These are phyloP conservation scores for Drosophila parvula DNA, from an alignment of 1,140 invertebrate genomes.

Conservation along the genomic window DNA sequence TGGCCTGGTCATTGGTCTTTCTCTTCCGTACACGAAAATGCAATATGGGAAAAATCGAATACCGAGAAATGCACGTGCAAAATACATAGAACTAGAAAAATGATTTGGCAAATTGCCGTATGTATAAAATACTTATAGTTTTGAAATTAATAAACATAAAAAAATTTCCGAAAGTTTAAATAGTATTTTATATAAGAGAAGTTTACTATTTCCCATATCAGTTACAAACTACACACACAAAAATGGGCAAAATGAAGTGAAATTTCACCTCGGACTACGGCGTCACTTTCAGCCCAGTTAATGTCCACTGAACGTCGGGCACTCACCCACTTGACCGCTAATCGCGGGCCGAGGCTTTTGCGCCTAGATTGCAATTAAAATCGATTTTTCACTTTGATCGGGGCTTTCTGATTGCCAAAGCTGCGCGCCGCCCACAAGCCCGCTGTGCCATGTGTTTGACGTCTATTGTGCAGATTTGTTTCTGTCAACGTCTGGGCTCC, in stretches of 20 bases:
- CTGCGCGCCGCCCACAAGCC: constrained; percentile 35
- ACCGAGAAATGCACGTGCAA: constrained; percentile 15
- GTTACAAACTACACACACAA: not conserved
- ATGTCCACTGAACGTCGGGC: not conserved
- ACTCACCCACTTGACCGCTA: constrained; percentile 38
- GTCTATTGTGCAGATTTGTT: constrained; percentile 78
- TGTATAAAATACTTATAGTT: too few species aligned
- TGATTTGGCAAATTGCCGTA: not conserved
- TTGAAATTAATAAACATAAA: too few species aligned
- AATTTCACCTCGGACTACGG: not conserved
- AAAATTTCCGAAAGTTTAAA: too few species aligned
- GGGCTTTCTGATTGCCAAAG: constrained; percentile 71
- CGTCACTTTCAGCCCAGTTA: constrained; percentile 16
- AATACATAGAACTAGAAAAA: constrained; percentile 5
- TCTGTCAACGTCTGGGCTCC: constrained; percentile 71
- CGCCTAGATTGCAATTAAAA: constrained; percentile 78
- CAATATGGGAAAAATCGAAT: constrained; percentile 37
- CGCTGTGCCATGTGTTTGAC: constrained; percentile 43
- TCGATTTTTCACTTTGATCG: constrained; percentile 78
- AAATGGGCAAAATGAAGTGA: not conserved
- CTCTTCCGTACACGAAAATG: constrained; percentile 22
- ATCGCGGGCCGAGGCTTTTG: constrained; percentile 44
- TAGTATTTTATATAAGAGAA: too few species aligned
- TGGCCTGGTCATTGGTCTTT: constrained; percentile 68
- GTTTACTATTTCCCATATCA: too few species aligned